These are phyloP conservation scores for Parnassius mnemosyne DNA, from an alignment of 2,888 invertebrate species.

Conservation along the genomic window DNA sequence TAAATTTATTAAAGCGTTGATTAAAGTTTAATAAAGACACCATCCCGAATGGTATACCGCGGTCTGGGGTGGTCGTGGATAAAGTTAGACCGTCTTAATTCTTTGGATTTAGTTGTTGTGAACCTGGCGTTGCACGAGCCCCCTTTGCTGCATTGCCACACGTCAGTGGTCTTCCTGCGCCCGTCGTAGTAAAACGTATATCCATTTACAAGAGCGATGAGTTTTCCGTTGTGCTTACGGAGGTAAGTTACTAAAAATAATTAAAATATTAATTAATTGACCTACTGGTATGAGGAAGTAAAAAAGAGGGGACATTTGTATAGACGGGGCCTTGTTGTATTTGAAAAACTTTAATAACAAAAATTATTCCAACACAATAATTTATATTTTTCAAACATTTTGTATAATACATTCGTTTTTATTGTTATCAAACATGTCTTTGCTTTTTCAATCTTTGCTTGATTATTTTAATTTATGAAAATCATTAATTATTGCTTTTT, in stretches of 20 bases:
- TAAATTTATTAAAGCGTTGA: too few species aligned
- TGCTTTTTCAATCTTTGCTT: too few species aligned
- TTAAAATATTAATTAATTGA: background rate
- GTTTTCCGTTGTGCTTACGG: slow-evolving; percentile 32
- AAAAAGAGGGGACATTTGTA: background rate
- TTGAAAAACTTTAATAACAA: background rate
- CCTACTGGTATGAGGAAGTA: background rate
- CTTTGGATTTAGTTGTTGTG: slow-evolving; percentile 8
- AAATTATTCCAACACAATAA: background rate
- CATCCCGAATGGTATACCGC: slow-evolving; percentile 11
- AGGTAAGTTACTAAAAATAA: slow-evolving; percentile 9
- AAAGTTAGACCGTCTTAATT: slow-evolving; percentile 4
- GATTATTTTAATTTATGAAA: too few species aligned
- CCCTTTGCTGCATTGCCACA: slow-evolving; percentile 37
- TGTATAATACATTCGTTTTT: too few species aligned
- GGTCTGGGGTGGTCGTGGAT: slow-evolving; percentile 10
- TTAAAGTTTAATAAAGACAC: slow-evolving; percentile 10
- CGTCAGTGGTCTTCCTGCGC: slow-evolving; percentile 32
- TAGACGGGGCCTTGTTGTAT: too few species aligned
- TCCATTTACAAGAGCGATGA: slow-evolving; percentile 40
- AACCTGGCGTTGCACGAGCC: slow-evolving; percentile 29
- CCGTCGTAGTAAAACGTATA: slow-evolving; percentile 42
- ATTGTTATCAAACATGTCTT: too few species aligned
- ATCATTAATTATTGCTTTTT: too few species aligned
- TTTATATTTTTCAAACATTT: background rate